These are phyloP conservation scores for Eupithecia centaureata DNA, from an alignment of 2,888 invertebrate genomes.

Conservation along the genomic window DNA sequence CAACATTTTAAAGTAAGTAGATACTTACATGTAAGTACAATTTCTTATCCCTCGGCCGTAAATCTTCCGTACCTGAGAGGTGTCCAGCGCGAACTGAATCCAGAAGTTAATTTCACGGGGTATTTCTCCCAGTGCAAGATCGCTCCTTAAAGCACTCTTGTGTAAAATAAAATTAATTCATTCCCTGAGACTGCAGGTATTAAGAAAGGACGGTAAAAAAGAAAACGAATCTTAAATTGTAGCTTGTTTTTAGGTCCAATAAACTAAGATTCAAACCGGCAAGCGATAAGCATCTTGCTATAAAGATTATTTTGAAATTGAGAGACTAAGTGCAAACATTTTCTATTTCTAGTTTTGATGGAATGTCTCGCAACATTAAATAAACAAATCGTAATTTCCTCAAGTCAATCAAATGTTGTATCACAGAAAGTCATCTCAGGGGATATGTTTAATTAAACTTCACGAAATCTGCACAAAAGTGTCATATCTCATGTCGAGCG, in stretches of 20 bases:
- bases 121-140: constrained; percentile 73
- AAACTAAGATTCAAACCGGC: background rate
- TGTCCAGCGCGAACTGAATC: constrained; percentile 74
- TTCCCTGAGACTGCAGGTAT: constrained; percentile 55
- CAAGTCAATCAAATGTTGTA: constrained; percentile 66
- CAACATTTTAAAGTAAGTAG: constrained; percentile 40
- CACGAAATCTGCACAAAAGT: constrained; percentile 65
- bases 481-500: constrained; percentile 60
- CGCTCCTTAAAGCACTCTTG: constrained; percentile 67
- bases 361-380: constrained; percentile 8
- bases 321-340: background rate
- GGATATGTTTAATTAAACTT: constrained; percentile 71
- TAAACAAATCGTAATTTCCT: constrained; percentile 61
- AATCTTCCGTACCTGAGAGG: constrained; percentile 74
- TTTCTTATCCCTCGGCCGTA: constrained; percentile 61
- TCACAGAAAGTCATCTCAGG: constrained; percentile 52
- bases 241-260: constrained; percentile 12
- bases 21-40: constrained; percentile 49
- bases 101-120: constrained; percentile 80
- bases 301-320: background rate
- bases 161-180: constrained; percentile 76
- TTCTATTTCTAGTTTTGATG: background rate
- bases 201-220: constrained; percentile 48
- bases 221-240: constrained; percentile 41
- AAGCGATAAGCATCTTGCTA: background rate